Base-by-base conservation (phyloP, 2,113 vertebrate species). In the Protobothrops mucrosquamatus region DNA sequence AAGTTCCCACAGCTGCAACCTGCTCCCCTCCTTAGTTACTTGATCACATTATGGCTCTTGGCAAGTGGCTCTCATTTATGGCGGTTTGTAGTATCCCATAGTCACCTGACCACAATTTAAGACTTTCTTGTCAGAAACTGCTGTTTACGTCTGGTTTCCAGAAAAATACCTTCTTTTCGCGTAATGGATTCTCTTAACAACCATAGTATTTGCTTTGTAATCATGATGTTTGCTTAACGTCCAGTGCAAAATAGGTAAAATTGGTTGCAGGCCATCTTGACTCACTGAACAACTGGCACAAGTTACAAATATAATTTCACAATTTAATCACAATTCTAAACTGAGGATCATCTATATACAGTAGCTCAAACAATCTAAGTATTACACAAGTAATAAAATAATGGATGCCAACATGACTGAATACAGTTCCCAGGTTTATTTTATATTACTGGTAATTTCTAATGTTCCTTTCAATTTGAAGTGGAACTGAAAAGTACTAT, bases 381-480 rank as follows among this genome's bases (percentile, higher is more conserved):
- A 14, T 4, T 55, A 55, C 11, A 29, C 23, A 43, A 43, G 52
- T 64, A 92, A 59, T 12, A 91, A 54, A 81, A 52, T n/a, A 69
- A 2, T 74, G 23, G 54, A 54, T 94, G 69, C 34, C 85, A 91
- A 74, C 0, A 7, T 24, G 55, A 92, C 0, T 93, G 23, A 24
- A n/a, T 51, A 24, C n/a, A 6, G 0, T 46, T 24, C 29, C 69
- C 26, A 87, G 87, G 92, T 94, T 93, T 48, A 93, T 96, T 95
- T 95, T 96, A 95, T 95, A 96, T 96, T 96, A 96, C 95, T 95
- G 95, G 15, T 81, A 46, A 24, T 7, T 81, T 57, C 10, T 88
- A 24, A 1, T 91, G 23, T 81, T 29, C 88, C 1, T 39, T 22
- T 90, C n/a, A 51, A 64, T 69, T 11, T 0, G 1, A 0, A 39